Evolutionary conservation across 2,113 vertebrate species (phyloP), one percentile per base, ranked within the genome.

Genomic region (Recurvirostra avosetta): DNA sequence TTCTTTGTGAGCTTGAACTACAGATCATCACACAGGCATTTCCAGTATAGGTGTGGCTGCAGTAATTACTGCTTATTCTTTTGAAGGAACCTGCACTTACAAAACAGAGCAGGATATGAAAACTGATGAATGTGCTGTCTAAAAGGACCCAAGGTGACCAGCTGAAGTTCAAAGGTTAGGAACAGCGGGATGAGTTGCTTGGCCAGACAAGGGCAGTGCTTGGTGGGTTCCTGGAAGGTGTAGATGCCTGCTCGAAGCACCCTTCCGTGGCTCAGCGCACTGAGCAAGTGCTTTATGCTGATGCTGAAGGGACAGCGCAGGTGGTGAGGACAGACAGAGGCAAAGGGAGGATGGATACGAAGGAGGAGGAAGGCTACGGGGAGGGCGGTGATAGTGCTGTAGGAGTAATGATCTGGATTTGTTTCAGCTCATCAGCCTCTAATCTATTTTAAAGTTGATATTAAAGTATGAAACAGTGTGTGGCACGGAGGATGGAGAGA

Each of bases 41-140:
- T 94, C 95, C 93, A 95, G 95, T 82, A 85, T 95, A 96, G 95
- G 95, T 91, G 96, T 94, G 95, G 96, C 89, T 88, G 91, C 87
- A 83, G 74, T 94, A 92, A 94, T 95, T 92, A 61, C 74, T 88
- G 81, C 91, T 89, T 84, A 32, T 32, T 87, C 89, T 89, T 91
- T 40, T 95, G 80, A 47, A 91, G 67, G 71, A 76, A 77, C 66
- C 55, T 86, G 81, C 20, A n/a, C 77, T 95, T 89, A 82, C 38
- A 90, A 79, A 96, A 81, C 78, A 58, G 45, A 88, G 70, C 56
- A 75, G 79, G 80, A 34, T 81, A 21, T 47, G 62, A 38, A 72
- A 82, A 80, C 56, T 72, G 62, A 66, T n/a, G 84, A 92, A 68
- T 8, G 0, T 7, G 34, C 59, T 86, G 73, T 50, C 58, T 70